Evolutionary conservation across 2,113 vertebrate species (phyloP), one percentile per base, ranked within the genome.

Genomic region (Archocentrus centrarchus): DNA sequence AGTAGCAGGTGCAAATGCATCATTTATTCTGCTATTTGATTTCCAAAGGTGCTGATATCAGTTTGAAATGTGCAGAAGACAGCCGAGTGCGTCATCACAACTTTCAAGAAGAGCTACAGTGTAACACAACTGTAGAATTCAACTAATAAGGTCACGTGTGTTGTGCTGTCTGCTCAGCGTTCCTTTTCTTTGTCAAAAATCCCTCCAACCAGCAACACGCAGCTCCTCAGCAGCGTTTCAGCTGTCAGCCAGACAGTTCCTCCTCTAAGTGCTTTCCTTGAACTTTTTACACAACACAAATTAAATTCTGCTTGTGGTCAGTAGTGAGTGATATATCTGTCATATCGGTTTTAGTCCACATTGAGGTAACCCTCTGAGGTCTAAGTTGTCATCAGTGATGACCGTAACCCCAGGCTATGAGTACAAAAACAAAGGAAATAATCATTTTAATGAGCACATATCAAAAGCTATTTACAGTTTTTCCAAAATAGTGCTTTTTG

Each of bases 391-490:
- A 20, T 32, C 24, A 30, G 44, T 7, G 3, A 70, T 53, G 2
- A 20, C 5, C 44, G 27, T 68, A 70, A 50, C 24, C 3, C 9
- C 10, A 27, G 44, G 24, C 15, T 70, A 30, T 20, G 10, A 70
- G 44, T 30, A 53, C 10, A 70, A 50, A 30, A 50, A 50, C 64
- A 47, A 68, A 68, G 9, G 17, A 47, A 47, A 47, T 47, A 44
- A 2, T 50, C 64, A 2, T 68, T 68, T 15, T 68, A 2, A 47
- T 0, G 0, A 4, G 17, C 9, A 20, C 0, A 70, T 32, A 32
- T 32, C 10, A 53, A 70, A 70, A 20, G 6, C 7, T 0, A 1
- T 50, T 50, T 11, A 20, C 15, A 15, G 13, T 53, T 53, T 18
- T 53, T 20, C 17, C 50, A 53, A 53, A 53, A 53, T 2, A 53